Base-by-base conservation (phyloP, 1,140 invertebrate species). In the Schlechtendalia chinensis region DNA sequence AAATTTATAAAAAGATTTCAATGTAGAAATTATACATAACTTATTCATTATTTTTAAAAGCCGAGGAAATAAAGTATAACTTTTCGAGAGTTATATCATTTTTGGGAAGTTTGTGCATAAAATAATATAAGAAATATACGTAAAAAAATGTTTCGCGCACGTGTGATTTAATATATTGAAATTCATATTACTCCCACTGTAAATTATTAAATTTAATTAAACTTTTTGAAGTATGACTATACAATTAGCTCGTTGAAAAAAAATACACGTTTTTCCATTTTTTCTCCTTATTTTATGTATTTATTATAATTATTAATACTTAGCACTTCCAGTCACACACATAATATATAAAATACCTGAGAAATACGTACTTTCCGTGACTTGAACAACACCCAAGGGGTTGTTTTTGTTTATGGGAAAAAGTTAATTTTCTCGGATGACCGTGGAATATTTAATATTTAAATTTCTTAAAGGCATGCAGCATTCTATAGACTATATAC, bases 391-490 rank as follows among this genome's bases (percentile, higher is more conserved):
- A 32, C 72, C 72, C 72, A 5, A 77, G 72, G 56, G 72, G 72
- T 77, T 24, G 12, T 39, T 59, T 39, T 77, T 77, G 54, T 77
- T 77, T 77, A 77, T 77, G 72, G n/a, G 32, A 39, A 77, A 77
- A 59, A 59, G 72, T 77, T 77, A 59, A 77, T 77, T 77, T 77
- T 59, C 72, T 59, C 72, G 29, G 72, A 29, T 45, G 72, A 77
- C 72, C 24, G 72, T 45, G 32, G 72, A 59, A 59, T 77, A 77
- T 24, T 58, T 77, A 59, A 77, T 77, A 39, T 22, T 74, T 6
- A 29, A 32, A 75, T 58, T 22, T 58, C 72, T 45, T 58, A 24
- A 50, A 39, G 19, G 72, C 22, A n/a, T 8, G 8, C 32, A n/a
- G 17, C 65, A 5, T 50, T 14, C 45, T 5, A 16, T 12, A 59